These are phyloP conservation scores for Zygaena filipendulae DNA, from an alignment of 2,888 invertebrate genomes.

Conservation along the genomic window DNA sequence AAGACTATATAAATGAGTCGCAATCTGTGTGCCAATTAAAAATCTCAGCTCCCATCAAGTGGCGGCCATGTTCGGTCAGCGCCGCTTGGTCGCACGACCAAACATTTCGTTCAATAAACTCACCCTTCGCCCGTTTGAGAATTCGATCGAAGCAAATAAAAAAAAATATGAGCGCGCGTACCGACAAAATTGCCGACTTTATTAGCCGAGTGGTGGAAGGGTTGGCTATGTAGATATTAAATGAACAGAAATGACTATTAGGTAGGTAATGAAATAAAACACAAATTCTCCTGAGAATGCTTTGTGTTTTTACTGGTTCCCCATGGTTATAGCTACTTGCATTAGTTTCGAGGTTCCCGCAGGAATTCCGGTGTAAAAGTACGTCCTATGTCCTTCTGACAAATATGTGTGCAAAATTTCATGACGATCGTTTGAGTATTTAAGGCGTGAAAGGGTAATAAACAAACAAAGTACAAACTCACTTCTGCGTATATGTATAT, in stretches of 20 bases:
- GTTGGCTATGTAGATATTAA: conserved; percentile 19
- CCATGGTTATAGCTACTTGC: too few species aligned
- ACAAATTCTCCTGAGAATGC: too few species aligned
- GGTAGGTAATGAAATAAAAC: too few species aligned
- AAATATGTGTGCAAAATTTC: too few species aligned
- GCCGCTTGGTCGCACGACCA: conserved; percentile 29
- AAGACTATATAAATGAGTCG: neutral
- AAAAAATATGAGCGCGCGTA: conserved; percentile 26
- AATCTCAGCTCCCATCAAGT: conserved; percentile 17
- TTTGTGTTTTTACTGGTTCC: too few species aligned
- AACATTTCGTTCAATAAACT: conserved; percentile 26
- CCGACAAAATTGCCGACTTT: conserved; percentile 36
- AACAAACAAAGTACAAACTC: too few species aligned
- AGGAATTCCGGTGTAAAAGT: too few species aligned
- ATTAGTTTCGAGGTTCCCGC: too few species aligned
- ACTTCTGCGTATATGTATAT: too few species aligned
- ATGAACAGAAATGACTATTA: conserved; percentile 8
- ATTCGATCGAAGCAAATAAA: conserved; percentile 38
- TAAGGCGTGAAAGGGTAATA: too few species aligned
- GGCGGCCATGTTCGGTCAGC: conserved; percentile 33
- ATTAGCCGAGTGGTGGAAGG: conserved; percentile 28
- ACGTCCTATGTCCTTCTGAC: too few species aligned
- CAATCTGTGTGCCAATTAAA: neutral
- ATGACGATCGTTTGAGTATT: too few species aligned
- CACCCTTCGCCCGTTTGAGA: conserved; percentile 22